phyloP scores from a whole-genome alignment of 2,113 vertebrate genomes.

The Ascaphus truei region DNA sequence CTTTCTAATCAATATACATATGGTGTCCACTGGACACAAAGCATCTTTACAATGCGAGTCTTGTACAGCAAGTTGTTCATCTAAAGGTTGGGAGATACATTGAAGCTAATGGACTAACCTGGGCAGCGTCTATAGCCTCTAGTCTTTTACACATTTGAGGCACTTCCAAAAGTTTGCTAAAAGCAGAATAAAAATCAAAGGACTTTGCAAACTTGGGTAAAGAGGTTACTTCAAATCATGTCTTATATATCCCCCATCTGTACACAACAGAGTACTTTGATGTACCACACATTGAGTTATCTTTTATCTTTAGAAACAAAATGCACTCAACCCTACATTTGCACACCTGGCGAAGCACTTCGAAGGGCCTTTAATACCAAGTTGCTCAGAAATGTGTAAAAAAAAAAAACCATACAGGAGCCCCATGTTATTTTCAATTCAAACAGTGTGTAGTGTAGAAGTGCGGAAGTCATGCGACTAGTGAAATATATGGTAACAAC shows the following conservation, averaged over 20 bases:
- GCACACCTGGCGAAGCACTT: not conserved
- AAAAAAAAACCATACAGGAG: too few relatives aligned
- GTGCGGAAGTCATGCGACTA: too few relatives aligned
- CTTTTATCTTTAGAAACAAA: not conserved
- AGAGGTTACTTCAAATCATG: not conserved
- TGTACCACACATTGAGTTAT: not conserved
- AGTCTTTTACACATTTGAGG: not conserved
- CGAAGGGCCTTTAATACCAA: not conserved
- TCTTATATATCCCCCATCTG: not conserved
- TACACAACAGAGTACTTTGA: not conserved
- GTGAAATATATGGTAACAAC: too few relatives aligned
- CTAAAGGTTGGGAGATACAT: conserved; percentile 30
- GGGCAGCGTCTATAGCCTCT: conserved; percentile 7
- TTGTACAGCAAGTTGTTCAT: too few relatives aligned
- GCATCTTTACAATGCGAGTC: not conserved
- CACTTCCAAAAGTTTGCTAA: not conserved
- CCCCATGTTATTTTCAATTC: too few relatives aligned
- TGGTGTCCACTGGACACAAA: conserved; percentile 20
- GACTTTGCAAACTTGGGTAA: not conserved
- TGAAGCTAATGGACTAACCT: conserved; percentile 1
- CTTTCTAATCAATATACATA: conserved; percentile 29
- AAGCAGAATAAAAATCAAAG: not conserved
- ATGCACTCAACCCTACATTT: not conserved
- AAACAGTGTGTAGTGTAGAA: too few relatives aligned
- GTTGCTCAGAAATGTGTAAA: not conserved